Conservation (phyloP, 2,797 vertebrate species). For the Pogonophryne albipinna region DNA sequence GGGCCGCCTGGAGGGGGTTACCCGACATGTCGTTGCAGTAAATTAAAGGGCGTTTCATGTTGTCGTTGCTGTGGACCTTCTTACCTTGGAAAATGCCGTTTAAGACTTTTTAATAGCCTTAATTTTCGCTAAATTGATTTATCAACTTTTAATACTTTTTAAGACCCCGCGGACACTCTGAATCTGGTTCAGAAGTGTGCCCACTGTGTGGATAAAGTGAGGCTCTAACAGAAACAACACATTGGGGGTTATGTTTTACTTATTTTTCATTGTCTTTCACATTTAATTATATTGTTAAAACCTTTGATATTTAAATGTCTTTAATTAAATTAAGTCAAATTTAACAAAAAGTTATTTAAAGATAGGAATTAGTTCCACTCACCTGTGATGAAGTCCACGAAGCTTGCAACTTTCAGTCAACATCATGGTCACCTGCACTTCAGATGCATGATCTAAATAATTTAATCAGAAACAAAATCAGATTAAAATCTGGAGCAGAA, state of each 20-base stretch:
- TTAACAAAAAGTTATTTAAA: neutral
- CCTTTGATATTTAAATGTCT: neutral
- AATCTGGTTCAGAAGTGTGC: too few relatives aligned
- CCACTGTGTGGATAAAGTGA: too few relatives aligned
- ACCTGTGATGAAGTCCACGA: constrained; percentile 98
- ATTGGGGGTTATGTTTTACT: neutral
- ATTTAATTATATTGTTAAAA: neutral
- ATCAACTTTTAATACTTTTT: too few relatives aligned
- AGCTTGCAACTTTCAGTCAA: constrained; percentile 98
- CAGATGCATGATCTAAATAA: constrained; percentile 93
- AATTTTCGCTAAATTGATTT: too few relatives aligned
- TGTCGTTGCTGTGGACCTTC: too few relatives aligned
- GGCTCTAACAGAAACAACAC: neutral
- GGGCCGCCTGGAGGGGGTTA: too few relatives aligned
- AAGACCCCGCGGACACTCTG: too few relatives aligned
- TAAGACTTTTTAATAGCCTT: too few relatives aligned
- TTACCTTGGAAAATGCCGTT: too few relatives aligned
- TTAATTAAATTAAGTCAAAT: neutral
- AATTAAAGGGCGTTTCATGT: too few relatives aligned
- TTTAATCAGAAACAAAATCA: constrained; percentile 37
- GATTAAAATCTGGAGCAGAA: neutral
- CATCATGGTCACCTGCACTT: constrained; percentile 99
- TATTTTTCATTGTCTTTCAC: neutral
- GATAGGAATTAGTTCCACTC: constrained; percentile 48
- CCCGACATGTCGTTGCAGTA: too few relatives aligned